phyloP scores from a whole-genome alignment of 2,797 vertebrate genomes.

The Ispidina lecontei region DNA sequence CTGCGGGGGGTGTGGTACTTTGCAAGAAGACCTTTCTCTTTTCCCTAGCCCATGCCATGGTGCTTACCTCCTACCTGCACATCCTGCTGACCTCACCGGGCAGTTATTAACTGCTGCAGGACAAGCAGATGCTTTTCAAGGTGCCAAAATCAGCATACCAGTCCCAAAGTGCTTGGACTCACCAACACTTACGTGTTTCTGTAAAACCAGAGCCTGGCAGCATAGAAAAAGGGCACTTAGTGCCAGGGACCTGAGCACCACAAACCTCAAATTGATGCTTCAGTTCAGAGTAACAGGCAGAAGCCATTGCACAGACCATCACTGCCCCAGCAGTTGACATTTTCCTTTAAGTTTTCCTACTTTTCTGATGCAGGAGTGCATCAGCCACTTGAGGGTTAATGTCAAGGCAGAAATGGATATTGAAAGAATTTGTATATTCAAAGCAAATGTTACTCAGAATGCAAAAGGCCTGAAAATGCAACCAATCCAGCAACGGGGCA shows the following conservation, averaged over 20 bases:
- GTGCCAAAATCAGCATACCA: background rate
- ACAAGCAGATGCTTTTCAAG: background rate
- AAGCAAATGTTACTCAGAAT: background rate
- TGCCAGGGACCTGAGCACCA: background rate
- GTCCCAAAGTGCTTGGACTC: background rate
- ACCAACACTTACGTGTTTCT: background rate
- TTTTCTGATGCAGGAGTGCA: background rate
- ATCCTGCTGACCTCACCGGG: fast-evolving
- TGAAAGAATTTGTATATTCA: background rate
- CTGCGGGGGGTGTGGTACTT: background rate
- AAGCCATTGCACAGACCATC: background rate
- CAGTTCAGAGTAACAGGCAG: background rate
- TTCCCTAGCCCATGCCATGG: fast-evolving
- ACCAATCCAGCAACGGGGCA: background rate
- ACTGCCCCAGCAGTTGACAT: background rate
- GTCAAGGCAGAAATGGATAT: background rate
- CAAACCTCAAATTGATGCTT: background rate
- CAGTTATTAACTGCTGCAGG: background rate
- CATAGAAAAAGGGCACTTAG: background rate
- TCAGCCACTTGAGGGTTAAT: background rate
- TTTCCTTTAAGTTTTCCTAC: background rate
- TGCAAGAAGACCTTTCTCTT: background rate
- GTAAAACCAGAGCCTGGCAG: background rate
- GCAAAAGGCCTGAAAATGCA: background rate
- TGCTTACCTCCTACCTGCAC: background rate